A percentile compares a stretch with the other conserved stretches of the same genome.
Conservation (phyloP, 1,140 invertebrate genomes). For the Oncopodura yosiiana region DNA sequence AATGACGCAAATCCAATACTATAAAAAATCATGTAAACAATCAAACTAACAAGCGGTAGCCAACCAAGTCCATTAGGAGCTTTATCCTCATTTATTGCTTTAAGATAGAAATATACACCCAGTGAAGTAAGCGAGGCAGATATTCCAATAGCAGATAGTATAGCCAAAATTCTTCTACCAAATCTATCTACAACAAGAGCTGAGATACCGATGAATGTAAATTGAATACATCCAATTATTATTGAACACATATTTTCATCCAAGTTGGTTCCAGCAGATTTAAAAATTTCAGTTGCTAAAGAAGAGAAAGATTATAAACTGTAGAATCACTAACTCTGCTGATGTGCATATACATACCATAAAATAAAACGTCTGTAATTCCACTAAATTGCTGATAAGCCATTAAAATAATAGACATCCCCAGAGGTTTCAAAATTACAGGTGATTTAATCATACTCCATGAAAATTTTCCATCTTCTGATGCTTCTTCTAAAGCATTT, state of each 20-base stretch:
- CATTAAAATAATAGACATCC: no score
- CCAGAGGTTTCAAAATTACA: no score
- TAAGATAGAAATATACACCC: constrained; percentile 36
- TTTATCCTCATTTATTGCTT: constrained; percentile 12
- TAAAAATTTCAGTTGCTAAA: constrained; percentile 63
- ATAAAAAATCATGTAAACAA: constrained; percentile 45
- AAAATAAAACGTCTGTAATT: no score
- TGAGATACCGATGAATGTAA: constrained; percentile 45
- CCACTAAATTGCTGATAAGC: no score
- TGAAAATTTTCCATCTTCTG: not conserved
- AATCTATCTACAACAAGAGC: constrained; percentile 42
- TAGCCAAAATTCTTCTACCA: constrained; percentile 42
- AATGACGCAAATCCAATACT: constrained; percentile 46
- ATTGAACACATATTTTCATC: constrained; percentile 51
- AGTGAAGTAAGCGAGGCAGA: constrained; percentile 27
- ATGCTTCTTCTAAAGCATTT: constrained; percentile 11
- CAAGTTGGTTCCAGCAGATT: constrained; percentile 50
- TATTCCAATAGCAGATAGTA: constrained; percentile 40
- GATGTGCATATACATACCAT: no score
- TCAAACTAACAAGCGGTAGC: constrained; percentile 43
- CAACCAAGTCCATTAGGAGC: constrained; percentile 36
- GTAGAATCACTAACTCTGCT: no score
- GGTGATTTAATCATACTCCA: constrained; percentile 11
- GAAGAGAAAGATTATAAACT: constrained; percentile 80
- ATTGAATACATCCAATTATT: constrained; percentile 52